Conservation (phyloP, 1,140 invertebrate species). For the Zaprionus ghesquierei region DNA sequence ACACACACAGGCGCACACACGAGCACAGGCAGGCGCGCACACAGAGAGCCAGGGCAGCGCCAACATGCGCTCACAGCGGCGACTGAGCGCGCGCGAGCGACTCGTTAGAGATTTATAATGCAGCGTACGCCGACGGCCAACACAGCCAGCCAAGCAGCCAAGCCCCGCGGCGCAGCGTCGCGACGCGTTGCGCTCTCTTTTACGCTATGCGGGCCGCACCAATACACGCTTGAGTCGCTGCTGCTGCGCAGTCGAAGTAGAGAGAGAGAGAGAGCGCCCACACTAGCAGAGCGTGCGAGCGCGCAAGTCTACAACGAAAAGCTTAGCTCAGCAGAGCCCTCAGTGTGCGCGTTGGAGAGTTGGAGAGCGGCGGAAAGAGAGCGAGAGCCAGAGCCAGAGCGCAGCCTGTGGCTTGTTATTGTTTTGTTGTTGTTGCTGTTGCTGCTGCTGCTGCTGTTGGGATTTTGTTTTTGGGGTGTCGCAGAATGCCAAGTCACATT, state of each 20-base stretch:
- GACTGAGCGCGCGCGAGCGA: slow-evolving; percentile 61
- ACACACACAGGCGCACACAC: slow-evolving; percentile 11
- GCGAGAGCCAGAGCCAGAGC: slow-evolving; percentile 7
- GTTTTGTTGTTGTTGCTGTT: slow-evolving; percentile 55
- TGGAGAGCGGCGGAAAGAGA: slow-evolving; percentile 37
- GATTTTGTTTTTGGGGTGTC: slow-evolving; percentile 38
- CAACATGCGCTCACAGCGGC: slow-evolving; percentile 49
- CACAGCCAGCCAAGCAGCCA: slow-evolving; percentile 22
- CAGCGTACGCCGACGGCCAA: slow-evolving; percentile 36
- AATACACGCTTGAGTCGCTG: slow-evolving; percentile 22
- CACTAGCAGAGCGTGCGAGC: neutral
- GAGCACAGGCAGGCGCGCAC: slow-evolving; percentile 1
- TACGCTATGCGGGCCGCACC: slow-evolving; percentile 27
- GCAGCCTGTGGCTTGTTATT: slow-evolving; percentile 68
- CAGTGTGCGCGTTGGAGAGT: slow-evolving; percentile 47
- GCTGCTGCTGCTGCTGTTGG: neutral
- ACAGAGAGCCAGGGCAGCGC: slow-evolving; percentile 32
- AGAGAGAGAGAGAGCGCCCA: neutral
- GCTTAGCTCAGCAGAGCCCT: slow-evolving; percentile 52
- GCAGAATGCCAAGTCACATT: slow-evolving; percentile 62
- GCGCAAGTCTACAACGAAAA: slow-evolving; percentile 58
- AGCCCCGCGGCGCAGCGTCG: slow-evolving; percentile 42
- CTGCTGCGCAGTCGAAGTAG: slow-evolving; percentile 17
- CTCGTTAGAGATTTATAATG: slow-evolving; percentile 66
- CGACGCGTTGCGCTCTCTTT: slow-evolving; percentile 35